phyloP scores from a whole-genome alignment of 2,113 vertebrate genomes.

The Chionis minor region DNA sequence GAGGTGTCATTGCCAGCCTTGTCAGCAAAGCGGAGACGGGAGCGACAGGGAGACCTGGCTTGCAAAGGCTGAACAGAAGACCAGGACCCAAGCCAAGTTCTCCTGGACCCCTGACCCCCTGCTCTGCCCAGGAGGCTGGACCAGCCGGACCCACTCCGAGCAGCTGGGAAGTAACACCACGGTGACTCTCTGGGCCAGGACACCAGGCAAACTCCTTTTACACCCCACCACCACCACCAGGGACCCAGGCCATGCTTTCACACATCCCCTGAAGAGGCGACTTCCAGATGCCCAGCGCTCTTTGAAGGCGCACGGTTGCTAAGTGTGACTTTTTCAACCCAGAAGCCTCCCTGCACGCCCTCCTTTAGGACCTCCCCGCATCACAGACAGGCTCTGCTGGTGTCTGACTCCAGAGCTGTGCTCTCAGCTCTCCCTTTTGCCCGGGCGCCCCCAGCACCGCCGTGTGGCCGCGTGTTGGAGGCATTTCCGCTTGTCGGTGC shows the following conservation, averaged over 20 bases:
- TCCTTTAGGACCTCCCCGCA: background rate
- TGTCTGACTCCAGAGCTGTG: background rate
- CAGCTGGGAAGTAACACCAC: background rate
- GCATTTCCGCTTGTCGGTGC: background rate
- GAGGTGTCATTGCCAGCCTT: background rate
- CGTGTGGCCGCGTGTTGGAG: accelerated
- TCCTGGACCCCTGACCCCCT: background rate
- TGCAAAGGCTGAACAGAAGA: background rate
- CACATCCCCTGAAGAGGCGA: background rate
- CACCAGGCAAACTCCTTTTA: background rate
- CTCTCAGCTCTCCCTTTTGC: background rate
- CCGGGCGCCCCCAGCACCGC: background rate
- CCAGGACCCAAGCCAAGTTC: background rate
- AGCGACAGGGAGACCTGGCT: background rate
- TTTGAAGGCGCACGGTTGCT: background rate
- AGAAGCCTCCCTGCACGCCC: background rate
- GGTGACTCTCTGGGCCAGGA: background rate
- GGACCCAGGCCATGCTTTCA: background rate
- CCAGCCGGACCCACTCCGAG: background rate
- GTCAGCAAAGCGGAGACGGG: background rate
- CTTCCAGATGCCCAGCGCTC: background rate
- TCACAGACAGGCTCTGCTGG: background rate
- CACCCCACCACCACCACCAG: background rate
- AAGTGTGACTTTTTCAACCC: background rate
- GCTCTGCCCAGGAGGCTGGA: background rate